A percentile compares a stretch with the other conserved stretches of the same genome.
Evolutionary conservation across 2,888 invertebrate species (phyloP).

Genomic region (Polydrusus pterygomalis): DNA sequence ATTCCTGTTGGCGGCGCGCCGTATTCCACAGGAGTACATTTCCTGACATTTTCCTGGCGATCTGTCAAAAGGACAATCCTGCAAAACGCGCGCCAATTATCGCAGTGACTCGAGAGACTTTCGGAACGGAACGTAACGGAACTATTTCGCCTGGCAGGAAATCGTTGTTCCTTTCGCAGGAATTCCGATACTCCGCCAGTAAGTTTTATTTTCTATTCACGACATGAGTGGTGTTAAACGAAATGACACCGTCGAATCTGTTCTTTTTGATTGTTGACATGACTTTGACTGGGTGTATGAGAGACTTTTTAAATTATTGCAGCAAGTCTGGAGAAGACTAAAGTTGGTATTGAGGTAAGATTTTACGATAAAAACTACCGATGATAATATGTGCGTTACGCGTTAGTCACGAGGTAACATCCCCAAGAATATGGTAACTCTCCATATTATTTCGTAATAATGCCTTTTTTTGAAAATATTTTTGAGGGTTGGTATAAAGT

Average conservation of each 20-base stretch:
- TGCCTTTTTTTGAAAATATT: too few relatives aligned
- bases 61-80: conserved; percentile 59
- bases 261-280: conserved; percentile 4
- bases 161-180: conserved; percentile 41
- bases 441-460: too few relatives aligned
- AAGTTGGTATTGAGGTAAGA: conserved; percentile 20
- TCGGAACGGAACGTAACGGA: conserved; percentile 43
- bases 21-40: conserved; percentile 71
- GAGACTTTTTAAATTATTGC: neutral
- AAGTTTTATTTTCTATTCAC: conserved; percentile 18
- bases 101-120: conserved; percentile 28
- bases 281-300: conserved; percentile 13
- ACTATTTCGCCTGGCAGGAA: conserved; percentile 39
- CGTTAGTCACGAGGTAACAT: too few relatives aligned
- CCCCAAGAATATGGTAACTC: too few relatives aligned
- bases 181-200: conserved; percentile 25
- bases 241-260: neutral
- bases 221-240: neutral
- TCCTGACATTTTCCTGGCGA: conserved; percentile 69
- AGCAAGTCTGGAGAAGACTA: neutral
- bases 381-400: too few relatives aligned
- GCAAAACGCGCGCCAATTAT: conserved; percentile 59
- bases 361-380: neutral
- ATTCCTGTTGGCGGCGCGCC: conserved; percentile 66
- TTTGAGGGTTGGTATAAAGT: too few relatives aligned